Evolutionary conservation across 2,797 vertebrate genomes (phyloP).

Genomic region (Melanotaenia pygmaea): DNA sequence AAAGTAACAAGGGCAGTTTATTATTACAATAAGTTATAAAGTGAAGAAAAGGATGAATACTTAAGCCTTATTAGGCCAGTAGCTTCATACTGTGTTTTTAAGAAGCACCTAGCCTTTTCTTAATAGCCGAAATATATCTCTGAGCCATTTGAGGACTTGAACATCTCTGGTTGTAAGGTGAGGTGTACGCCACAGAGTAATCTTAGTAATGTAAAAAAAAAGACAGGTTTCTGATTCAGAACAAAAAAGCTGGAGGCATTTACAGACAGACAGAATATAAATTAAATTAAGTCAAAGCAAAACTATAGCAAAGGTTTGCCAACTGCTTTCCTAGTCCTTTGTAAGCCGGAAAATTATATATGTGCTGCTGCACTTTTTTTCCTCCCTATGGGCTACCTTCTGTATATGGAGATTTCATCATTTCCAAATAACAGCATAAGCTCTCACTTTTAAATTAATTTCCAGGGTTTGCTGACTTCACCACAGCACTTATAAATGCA

Average conservation of each 20-base stretch:
- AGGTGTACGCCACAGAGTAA: conserved; percentile 43
- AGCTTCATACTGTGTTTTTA: conserved; percentile 54
- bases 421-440: conserved; percentile 36
- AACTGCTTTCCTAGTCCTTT: conserved; percentile 15
- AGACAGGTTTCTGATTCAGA: conserved; percentile 55
- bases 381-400: not conserved
- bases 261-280: conserved; percentile 56
- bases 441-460: conserved; percentile 50
- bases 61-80: conserved; percentile 34
- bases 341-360: conserved; percentile 17
- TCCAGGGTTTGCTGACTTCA: conserved; percentile 29
- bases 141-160: conserved; percentile 46
- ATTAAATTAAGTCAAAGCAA: conserved; percentile 58
- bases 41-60: conserved; percentile 26
- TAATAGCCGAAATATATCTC: conserved; percentile 52
- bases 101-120: conserved; percentile 45
- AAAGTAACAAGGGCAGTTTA: conserved; percentile 19
- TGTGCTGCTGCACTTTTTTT: conserved; percentile 34
- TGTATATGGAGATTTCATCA: conserved; percentile 40
- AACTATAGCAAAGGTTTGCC: conserved; percentile 15
- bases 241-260: conserved; percentile 50
- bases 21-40: conserved; percentile 28
- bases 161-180: conserved; percentile 44
- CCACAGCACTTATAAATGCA: conserved; percentile 24
- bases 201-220: conserved; percentile 48